Evolutionary conservation across 2,888 invertebrate species (phyloP), one percentile per base, ranked within the genome.

Genomic region (Chrysolina oricalcia): DNA sequence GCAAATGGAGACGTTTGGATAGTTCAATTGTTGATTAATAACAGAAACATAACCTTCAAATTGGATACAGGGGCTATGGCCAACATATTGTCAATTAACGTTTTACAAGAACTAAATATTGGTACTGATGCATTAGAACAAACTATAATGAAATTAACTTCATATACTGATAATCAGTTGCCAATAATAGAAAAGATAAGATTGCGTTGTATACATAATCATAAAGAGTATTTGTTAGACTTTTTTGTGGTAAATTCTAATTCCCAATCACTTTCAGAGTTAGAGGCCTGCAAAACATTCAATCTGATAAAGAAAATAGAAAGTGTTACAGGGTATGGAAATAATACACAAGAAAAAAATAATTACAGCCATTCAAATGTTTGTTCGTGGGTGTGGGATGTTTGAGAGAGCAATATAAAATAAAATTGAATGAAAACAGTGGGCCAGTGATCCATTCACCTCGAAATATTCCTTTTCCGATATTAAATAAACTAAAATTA

Each of bases 1-100:
- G 6, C 6, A 15, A 3, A 48, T 48, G 48, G 6, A n/a, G n/a
- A n/a, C 48, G 6, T n/a, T n/a, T 48, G 48, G 48, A n/a, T n/a
- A n/a, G 48, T 48, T 15, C 15, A 15, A 2, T n/a, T 48, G 15
- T 2, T 15, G 2, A 15, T 48, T 15, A 48, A 48, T 48, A n/a
- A 48, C n/a, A 48, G 15, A 48, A 48, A 48, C n/a, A n/a, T 48
- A n/a, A 48, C 15, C 48, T 48, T 48, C 48, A 48, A 48, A 48
- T n/a, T 48, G 48, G n/a, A 48, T 48, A 48, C 48, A 48, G 48
- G 15, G 15, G 48, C n/a, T n/a, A 15, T 48, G 15, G 48, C 48
- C n/a, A n/a, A 48, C n/a, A n/a, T 6, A 48, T n/a, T 48, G 15
- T n/a, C 48, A 48, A 48, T n/a, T n/a, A n/a, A 48, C 6, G n/a